phyloP scores from a whole-genome alignment of 1,140 invertebrate genomes.

The Brachionus asplanchnoidis region DNA sequence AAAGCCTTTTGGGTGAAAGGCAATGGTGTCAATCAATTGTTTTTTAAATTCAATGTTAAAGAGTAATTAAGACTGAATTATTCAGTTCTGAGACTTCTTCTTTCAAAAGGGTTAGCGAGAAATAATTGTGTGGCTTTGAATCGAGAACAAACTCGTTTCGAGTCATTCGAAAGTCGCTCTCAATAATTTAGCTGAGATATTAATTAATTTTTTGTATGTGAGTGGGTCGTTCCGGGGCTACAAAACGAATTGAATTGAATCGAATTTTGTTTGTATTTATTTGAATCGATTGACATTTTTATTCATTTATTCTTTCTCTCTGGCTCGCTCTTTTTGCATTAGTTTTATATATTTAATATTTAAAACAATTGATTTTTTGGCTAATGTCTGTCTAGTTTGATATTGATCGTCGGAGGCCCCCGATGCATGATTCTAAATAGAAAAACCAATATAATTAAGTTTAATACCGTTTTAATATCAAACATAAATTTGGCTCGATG shows the following conservation, averaged over 20 bases:
- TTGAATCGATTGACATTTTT: constrained; percentile 23
- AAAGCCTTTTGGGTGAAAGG: neutral
- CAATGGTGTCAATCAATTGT: neutral
- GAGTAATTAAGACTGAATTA: neutral
- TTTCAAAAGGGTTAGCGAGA: neutral
- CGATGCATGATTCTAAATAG: neutral
- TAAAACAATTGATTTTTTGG: constrained; percentile 16
- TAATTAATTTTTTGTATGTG: constrained; percentile 10
- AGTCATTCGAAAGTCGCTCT: neutral
- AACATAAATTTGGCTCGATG: neutral
- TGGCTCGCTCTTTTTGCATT: neutral
- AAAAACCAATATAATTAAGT: neutral
- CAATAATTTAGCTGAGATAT: neutral
- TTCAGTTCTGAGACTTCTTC: neutral
- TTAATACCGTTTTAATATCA: constrained; percentile 23
- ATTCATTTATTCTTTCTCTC: neutral
- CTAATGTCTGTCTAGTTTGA: constrained; percentile 21
- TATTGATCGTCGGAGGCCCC: neutral
- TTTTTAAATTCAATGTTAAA: neutral
- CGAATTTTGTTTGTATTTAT: neutral
- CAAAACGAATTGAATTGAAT: neutral
- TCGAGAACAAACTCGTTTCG: neutral
- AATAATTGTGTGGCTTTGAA: neutral
- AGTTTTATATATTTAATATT: neutral
- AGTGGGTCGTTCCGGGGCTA: neutral